These are phyloP conservation scores for Mixornis gularis DNA, from an alignment of 2,113 vertebrate genomes.

Conservation along the genomic window DNA sequence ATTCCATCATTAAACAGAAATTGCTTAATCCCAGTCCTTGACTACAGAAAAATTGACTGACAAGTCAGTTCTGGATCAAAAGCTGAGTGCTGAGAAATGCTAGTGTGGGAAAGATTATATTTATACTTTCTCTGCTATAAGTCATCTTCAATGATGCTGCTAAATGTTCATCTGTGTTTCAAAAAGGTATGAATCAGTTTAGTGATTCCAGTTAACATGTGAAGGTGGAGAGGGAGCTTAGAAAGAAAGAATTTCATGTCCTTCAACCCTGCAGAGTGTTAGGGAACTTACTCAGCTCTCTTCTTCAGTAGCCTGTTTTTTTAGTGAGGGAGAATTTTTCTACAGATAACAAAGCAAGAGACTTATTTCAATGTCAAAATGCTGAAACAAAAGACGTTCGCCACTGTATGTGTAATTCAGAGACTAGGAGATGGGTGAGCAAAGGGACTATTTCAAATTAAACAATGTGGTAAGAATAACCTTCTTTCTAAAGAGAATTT, in stretches of 20 bases:
- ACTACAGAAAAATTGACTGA: constrained; percentile 11
- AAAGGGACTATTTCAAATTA: background rate
- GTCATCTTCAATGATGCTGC: background rate
- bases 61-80: constrained; percentile 23
- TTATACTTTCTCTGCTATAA: constrained; percentile 17
- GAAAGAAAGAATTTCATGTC: background rate
- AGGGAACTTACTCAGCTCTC: background rate
- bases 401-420: background rate
- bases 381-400: background rate
- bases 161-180: constrained; percentile 13
- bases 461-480: background rate
- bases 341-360: background rate
- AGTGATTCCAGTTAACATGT: background rate
- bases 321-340: constrained; percentile 1
- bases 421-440: background rate
- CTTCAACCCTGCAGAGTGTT: background rate
- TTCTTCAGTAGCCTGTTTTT: background rate
- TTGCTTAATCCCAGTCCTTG: background rate
- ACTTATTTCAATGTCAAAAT: constrained; percentile 11
- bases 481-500: background rate
- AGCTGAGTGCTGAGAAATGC: background rate
- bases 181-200: background rate
- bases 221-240: background rate
- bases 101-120: constrained; percentile 10
- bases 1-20: background rate